Evolutionary conservation across 1,140 invertebrate species (phyloP).

Genomic region (Lordiphosa stackelbergi): DNA sequence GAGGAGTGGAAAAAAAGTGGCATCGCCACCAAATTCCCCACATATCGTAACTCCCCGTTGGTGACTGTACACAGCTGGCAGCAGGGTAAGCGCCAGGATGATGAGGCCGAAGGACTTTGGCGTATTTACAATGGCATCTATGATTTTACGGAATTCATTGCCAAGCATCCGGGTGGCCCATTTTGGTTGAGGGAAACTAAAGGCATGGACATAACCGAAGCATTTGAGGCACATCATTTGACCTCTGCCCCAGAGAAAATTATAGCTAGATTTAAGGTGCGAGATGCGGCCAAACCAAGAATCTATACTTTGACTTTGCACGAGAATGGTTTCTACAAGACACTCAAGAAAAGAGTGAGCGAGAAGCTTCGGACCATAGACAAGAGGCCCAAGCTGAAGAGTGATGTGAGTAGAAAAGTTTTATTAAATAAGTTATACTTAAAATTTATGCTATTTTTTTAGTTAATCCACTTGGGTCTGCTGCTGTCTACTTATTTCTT

Average conservation of each 20-base stretch:
- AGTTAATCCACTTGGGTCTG: slow-evolving; percentile 74
- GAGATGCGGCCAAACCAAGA: slow-evolving; percentile 78
- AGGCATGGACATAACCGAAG: slow-evolving; percentile 86
- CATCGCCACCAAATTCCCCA: slow-evolving; percentile 70
- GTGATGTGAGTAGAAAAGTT: slow-evolving; percentile 58
- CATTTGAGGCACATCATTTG: slow-evolving; percentile 83
- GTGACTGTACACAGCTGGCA: slow-evolving; percentile 78
- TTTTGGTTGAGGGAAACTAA: slow-evolving; percentile 83
- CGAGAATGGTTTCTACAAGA: slow-evolving; percentile 83
- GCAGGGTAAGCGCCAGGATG: slow-evolving; percentile 79
- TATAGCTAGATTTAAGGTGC: slow-evolving; percentile 81
- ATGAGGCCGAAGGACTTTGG: slow-evolving; percentile 84
- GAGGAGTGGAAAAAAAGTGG: slow-evolving; percentile 68
- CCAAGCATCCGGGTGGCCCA: slow-evolving; percentile 83
- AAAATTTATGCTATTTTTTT: not conserved
- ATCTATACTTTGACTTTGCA: slow-evolving; percentile 82
- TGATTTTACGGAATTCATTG: slow-evolving; percentile 81
- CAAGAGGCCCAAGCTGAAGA: slow-evolving; percentile 61
- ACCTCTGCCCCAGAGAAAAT: slow-evolving; percentile 77
- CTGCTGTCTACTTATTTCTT: slow-evolving; percentile 78
- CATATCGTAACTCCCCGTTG: slow-evolving; percentile 57
- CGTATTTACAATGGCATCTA: slow-evolving; percentile 84
- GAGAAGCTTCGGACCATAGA: slow-evolving; percentile 78
- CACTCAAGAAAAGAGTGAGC: slow-evolving; percentile 80
- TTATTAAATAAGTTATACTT: not conserved